Evolutionary conservation across 2,797 vertebrate genomes (phyloP).

Genomic region (Coendou prehensilis): DNA sequence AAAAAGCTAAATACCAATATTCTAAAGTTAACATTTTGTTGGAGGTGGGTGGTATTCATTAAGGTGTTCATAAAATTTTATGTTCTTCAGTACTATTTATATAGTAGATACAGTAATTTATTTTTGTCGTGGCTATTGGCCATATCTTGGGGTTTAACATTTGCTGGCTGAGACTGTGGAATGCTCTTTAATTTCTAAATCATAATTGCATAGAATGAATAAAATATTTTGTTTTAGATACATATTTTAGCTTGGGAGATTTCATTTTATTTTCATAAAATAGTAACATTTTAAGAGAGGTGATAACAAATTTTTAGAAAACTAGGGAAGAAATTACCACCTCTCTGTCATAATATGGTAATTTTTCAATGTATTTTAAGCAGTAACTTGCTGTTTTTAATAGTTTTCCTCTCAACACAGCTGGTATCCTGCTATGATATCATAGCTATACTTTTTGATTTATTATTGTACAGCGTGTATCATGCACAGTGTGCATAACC

Average conservation of each 20-base stretch:
- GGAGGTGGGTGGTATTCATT: not conserved
- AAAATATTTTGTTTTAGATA: constrained; percentile 24
- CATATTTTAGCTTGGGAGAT: constrained; percentile 45
- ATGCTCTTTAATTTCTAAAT: constrained; percentile 65
- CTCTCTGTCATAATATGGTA: constrained; percentile 31
- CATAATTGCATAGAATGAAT: constrained; percentile 54
- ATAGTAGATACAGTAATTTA: constrained; percentile 15
- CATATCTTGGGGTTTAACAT: constrained; percentile 65
- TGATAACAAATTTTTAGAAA: not conserved
- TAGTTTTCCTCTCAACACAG: constrained; percentile 50
- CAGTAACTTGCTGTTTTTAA: constrained; percentile 52
- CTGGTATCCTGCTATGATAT: constrained; percentile 26
- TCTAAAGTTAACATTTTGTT: constrained; percentile 32
- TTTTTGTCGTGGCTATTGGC: constrained; percentile 58
- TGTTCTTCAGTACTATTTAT: constrained; percentile 48
- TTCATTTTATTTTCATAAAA: constrained; percentile 60
- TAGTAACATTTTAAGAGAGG: constrained; percentile 34
- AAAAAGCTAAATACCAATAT: constrained; percentile 43
- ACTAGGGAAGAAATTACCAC: constrained; percentile 46
- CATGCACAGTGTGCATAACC: not conserved
- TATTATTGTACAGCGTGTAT: not conserved
- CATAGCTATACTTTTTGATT: constrained; percentile 45
- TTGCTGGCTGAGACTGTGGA: constrained; percentile 19
- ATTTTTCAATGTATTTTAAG: constrained; percentile 45
- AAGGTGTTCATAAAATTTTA: constrained; percentile 63